Evolutionary conservation across 2,888 invertebrate species (phyloP).

Genomic region (Syrista parreyssii): DNA sequence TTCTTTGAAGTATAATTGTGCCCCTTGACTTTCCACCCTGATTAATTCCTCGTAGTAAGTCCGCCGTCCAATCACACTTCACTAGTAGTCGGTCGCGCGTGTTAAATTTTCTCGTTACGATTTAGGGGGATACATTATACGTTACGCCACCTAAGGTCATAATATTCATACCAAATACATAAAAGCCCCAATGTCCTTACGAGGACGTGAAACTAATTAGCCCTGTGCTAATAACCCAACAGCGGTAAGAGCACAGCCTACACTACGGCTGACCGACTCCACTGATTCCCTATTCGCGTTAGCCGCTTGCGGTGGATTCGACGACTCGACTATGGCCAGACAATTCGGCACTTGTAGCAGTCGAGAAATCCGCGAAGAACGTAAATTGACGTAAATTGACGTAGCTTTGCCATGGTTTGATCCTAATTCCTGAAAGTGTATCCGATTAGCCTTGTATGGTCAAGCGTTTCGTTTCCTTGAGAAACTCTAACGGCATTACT

Average conservation of each 20-base stretch:
- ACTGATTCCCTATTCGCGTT: background rate
- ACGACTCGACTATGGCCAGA: background rate
- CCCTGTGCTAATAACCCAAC: background rate
- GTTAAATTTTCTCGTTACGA: background rate
- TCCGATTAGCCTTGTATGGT: constrained; percentile 46
- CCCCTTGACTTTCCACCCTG: constrained; percentile 9
- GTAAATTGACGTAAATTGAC: constrained; percentile 39
- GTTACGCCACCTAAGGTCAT: background rate
- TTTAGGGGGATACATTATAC: background rate
- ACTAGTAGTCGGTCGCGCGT: background rate
- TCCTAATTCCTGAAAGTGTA: constrained; percentile 37
- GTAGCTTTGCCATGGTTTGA: constrained; percentile 32
- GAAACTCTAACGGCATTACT: constrained; percentile 26
- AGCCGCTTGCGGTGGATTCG: background rate
- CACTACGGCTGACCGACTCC: background rate
- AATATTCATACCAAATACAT: background rate
- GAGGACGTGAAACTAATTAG: background rate
- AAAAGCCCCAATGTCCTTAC: background rate
- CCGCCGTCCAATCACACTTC: background rate
- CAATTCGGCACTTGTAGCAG: background rate
- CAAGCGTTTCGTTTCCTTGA: constrained; percentile 26
- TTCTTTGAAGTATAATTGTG: constrained; percentile 35
- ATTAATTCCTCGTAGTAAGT: constrained; percentile 38
- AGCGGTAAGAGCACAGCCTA: background rate
- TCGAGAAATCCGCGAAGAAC: background rate